Evolutionary conservation across 2,113 vertebrate species (phyloP).

Genomic region (Plecotus auritus): DNA sequence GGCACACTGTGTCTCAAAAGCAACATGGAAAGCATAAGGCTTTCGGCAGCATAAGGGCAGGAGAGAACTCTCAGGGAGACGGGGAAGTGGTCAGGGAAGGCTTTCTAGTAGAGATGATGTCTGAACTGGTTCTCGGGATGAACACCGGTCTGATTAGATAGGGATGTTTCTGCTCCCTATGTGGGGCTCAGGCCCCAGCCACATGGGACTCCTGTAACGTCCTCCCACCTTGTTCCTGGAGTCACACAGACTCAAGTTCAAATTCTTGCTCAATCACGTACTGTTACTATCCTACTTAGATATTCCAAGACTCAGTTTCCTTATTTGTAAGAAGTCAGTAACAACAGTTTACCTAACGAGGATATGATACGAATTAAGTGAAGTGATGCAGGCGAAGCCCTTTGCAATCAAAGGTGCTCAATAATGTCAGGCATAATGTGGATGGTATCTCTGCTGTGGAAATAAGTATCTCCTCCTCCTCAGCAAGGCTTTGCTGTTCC

Average conservation of each 20-base stretch:
- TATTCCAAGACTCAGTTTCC: neutral
- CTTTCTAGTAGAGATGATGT: neutral
- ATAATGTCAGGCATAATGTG: neutral
- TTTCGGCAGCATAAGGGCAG: neutral
- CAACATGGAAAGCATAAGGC: neutral
- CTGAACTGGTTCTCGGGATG: neutral
- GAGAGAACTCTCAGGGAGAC: neutral
- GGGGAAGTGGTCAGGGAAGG: neutral
- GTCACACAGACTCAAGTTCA: neutral
- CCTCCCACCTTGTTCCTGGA: neutral
- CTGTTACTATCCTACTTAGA: neutral
- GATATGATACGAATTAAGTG: neutral
- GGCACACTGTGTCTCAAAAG: neutral
- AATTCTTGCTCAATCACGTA: neutral
- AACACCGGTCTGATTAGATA: neutral
- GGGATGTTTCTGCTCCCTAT: neutral
- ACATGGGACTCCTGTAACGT: neutral
- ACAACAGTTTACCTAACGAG: neutral
- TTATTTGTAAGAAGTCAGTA: neutral
- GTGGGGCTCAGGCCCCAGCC: neutral
- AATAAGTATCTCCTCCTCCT: neutral
- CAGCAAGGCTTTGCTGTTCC: neutral
- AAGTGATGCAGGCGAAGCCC: neutral
- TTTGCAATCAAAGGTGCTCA: neutral
- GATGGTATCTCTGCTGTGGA: neutral